Evolutionary conservation across 1,140 invertebrate genomes (phyloP), one percentile per base, ranked within the genome.

Genomic region (Zaprionus inermis): DNA sequence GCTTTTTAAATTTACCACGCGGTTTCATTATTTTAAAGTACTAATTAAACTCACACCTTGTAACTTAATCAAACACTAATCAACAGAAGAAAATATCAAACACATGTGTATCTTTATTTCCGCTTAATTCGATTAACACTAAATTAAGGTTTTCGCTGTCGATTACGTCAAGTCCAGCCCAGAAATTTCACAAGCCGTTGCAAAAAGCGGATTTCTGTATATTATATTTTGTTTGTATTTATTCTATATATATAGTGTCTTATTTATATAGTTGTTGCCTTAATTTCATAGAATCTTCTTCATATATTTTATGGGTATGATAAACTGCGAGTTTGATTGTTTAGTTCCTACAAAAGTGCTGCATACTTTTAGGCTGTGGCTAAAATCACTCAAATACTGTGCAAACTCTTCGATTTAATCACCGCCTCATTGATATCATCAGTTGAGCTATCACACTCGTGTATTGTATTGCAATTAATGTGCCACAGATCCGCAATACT

Each of bases 401-500:
- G 79, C 58, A 69, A 68, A 51, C 82, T 86, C 30, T 54, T 70
- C 12, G 83, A 56, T 38, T 76, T 76, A 3, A 20, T 3, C n/a
- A 51, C 44, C 6, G 36, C 22, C 2, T 68, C 61, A 0, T 38
- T 44, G 20, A 49, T 14, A 16, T 88, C 79, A 3, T 82, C 83
- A 36, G 24, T 28, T 28, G 24, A 28, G 24, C 24, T 28, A 4
- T 28, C 24, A 28, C 72, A 72, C 52, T 88, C 79, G 24, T 56
- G 76, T 7, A 71, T 74, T 12, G 83, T 78, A 49, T 82, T 18
- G 28, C 78, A 76, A 51, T 91, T 79, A 3, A 91, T 86, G 18
- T 88, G 74, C 90, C 90, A 91, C 12, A 91, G 73, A 57, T 91
- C 90, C 0, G 90, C 72, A 46, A 91, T 91, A 30, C 90, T 91